Percentiles rank a stretch among this genome's conserved stretches.
These are phyloP conservation scores for Diplodus sargus DNA, from an alignment of 2,797 vertebrate genomes.

Conservation along the genomic window DNA sequence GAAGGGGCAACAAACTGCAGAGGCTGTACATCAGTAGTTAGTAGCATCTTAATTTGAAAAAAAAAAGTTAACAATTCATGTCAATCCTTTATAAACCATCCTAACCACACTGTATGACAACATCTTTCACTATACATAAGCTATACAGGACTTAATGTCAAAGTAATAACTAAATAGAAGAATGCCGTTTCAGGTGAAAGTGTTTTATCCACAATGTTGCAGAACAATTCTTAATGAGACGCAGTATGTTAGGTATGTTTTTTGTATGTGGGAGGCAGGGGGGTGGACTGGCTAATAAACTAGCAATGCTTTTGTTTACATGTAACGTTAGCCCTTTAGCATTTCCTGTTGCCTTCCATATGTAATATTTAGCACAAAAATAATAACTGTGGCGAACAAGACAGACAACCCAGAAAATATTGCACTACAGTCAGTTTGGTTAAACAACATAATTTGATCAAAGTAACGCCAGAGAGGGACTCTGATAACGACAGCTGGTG, in stretches of 20 bases:
- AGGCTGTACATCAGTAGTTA: neutral
- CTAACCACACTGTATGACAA: neutral
- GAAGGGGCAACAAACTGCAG: neutral
- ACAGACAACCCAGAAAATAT: accelerated
- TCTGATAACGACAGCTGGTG: neutral
- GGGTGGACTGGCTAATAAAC: neutral
- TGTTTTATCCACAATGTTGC: no score
- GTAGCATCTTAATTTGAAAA: neutral
- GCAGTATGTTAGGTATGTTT: neutral
- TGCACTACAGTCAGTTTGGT: neutral
- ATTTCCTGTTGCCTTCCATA: neutral
- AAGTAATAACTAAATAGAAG: neutral
- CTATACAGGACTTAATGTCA: neutral
- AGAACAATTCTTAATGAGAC: neutral
- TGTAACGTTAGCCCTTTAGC: neutral
- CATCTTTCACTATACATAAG: neutral
- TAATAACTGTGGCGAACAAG: accelerated
- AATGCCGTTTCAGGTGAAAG: neutral
- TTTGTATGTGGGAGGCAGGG: neutral
- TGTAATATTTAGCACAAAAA: accelerated
- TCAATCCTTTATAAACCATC: neutral
- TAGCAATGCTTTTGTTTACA: conserved; percentile 63
- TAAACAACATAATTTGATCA: neutral
- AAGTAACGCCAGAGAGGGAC: neutral
- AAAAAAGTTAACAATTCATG: neutral